Conservation (phyloP, 2,113 vertebrate genomes). For the Poecile atricapillus region DNA sequence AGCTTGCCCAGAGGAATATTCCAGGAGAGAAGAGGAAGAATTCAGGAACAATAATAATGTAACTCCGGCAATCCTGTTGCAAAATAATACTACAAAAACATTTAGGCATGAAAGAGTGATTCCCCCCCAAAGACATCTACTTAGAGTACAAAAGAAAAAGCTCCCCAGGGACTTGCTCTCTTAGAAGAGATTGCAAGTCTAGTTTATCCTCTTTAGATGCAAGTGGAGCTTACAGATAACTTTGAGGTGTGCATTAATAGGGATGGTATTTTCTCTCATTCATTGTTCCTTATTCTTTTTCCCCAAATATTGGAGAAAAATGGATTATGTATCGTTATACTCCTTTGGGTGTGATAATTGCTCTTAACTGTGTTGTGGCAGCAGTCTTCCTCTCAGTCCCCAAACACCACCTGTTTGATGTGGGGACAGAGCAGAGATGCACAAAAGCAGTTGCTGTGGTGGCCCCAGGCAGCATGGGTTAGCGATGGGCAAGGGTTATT, state of each 20-base stretch:
- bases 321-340: neutral
- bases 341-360: neutral
- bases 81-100: slow-evolving; percentile 35
- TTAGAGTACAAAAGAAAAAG: slow-evolving; percentile 41
- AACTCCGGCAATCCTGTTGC: neutral
- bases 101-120: neutral
- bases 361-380: neutral
- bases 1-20: slow-evolving; percentile 43
- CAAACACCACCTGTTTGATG: neutral
- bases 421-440: neutral
- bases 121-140: neutral
- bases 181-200: neutral
- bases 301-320: neutral
- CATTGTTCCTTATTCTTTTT: neutral
- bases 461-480: neutral
- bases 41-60: slow-evolving; percentile 34
- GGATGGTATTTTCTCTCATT: neutral
- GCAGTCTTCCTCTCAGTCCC: neutral
- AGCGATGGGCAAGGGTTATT: neutral
- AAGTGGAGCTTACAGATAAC: neutral
- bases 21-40: slow-evolving; percentile 7
- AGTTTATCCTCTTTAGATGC: neutral
- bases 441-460: rapidly evolving
- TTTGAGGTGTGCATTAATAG: neutral
- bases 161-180: neutral